Conservation (phyloP, 2,797 vertebrate genomes). For the Harpagifer antarcticus region DNA sequence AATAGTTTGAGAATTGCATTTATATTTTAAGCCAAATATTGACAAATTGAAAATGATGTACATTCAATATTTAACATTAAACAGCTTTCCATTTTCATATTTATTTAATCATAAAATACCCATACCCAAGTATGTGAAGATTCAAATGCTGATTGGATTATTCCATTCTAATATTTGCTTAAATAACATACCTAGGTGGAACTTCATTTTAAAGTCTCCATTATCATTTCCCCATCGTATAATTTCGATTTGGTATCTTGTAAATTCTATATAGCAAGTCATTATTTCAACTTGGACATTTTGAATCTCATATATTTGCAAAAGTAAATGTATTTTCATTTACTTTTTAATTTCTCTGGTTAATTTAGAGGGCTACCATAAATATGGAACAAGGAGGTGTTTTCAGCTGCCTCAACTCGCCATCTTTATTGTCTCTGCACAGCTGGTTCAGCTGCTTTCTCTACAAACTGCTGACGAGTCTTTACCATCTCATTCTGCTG, state of each 20-base stretch:
- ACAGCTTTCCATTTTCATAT: not conserved
- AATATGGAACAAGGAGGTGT: conserved; percentile 7
- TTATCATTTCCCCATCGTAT: not conserved
- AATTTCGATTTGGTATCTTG: not conserved
- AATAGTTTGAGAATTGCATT: too few relatives aligned
- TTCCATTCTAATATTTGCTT: not conserved
- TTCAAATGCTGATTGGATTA: not conserved
- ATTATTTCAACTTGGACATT: not conserved
- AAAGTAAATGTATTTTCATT: not conserved
- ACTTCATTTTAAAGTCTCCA: not conserved
- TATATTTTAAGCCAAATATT: too few relatives aligned
- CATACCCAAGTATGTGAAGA: not conserved
- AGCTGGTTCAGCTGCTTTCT: conserved; percentile 72
- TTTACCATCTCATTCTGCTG: conserved; percentile 64
- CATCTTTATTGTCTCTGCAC: conserved; percentile 41
- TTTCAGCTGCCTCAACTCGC: conserved; percentile 32
- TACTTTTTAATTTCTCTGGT: not conserved
- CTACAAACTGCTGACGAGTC: conserved; percentile 80
- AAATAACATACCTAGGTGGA: not conserved
- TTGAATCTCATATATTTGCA: not conserved
- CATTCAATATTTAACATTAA: not conserved
- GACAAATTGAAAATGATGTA: too few relatives aligned
- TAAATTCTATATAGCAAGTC: not conserved
- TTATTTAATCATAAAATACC: not conserved
- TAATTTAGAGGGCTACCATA: not conserved